These are phyloP conservation scores for Sinella curviseta DNA, from an alignment of 1,140 invertebrate species.

Conservation along the genomic window DNA sequence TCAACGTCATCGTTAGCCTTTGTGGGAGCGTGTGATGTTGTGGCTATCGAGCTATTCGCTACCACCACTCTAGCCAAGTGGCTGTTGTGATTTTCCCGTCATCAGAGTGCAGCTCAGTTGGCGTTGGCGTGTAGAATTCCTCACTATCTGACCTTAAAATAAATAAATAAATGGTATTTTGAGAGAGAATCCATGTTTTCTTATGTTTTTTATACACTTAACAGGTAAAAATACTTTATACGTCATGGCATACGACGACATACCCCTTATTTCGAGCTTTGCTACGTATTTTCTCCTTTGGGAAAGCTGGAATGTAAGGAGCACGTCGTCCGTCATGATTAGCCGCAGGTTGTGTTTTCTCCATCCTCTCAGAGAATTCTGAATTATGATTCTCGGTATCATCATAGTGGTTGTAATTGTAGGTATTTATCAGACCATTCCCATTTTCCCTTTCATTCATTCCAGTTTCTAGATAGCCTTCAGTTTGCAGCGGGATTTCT, in stretches of 20 bases:
- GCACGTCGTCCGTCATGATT: background rate
- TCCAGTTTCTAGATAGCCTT: background rate
- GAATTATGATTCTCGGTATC: background rate
- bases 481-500: no score
- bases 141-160: background rate
- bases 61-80: no score
- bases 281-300: background rate
- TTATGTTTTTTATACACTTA: background rate
- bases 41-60: no score
- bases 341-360: background rate
- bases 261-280: background rate
- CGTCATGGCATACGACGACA: background rate
- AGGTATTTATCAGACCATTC: background rate
- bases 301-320: background rate
- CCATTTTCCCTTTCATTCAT: background rate
- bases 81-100: no score
- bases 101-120: background rate
- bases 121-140: background rate
- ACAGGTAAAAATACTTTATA: background rate
- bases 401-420: background rate
- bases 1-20: no score
- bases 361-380: background rate
- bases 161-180: no score
- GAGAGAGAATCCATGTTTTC: no score
- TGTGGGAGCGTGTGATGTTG: no score